Evolutionary conservation across 2,888 invertebrate species (phyloP).

Genomic region (Meiosimyza platycephala): DNA sequence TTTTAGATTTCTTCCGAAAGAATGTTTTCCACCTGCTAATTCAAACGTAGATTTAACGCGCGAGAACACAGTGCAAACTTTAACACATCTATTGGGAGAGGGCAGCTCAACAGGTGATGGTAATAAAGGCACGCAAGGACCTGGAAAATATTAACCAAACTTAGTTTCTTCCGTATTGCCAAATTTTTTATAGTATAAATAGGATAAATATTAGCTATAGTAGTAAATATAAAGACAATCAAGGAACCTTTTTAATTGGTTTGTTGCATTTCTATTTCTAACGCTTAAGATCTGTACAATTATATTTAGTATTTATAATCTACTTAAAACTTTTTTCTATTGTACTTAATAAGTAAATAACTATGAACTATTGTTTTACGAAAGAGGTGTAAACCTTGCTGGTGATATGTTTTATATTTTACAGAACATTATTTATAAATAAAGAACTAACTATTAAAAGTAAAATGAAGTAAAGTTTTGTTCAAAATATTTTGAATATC

Average conservation of each 20-base stretch:
- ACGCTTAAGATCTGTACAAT: neutral
- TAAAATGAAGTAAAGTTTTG: too few relatives aligned
- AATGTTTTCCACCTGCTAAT: conserved; percentile 54
- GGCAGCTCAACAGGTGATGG: conserved; percentile 1
- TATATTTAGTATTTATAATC: neutral
- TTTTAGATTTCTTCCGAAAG: conserved; percentile 59
- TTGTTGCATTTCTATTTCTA: conserved; percentile 10
- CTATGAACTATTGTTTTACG: too few relatives aligned
- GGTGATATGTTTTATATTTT: too few relatives aligned
- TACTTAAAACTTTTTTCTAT: neutral
- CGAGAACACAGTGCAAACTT: conserved; percentile 47
- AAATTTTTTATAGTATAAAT: conserved; percentile 14
- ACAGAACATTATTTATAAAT: too few relatives aligned
- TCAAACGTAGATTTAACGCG: conserved; percentile 39
- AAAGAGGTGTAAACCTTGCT: too few relatives aligned
- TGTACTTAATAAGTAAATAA: too few relatives aligned
- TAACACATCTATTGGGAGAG: conserved; percentile 46
- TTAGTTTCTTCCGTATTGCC: conserved; percentile 9
- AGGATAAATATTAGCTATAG: conserved; percentile 13
- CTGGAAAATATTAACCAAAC: conserved; percentile 17
- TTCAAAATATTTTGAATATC: too few relatives aligned
- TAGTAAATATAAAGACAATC: conserved; percentile 12
- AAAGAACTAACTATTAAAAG: too few relatives aligned
- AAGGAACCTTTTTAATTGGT: neutral
- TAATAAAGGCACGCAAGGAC: neutral